Percentiles rank a stretch among this genome's conserved stretches.
Conservation (phyloP, 2,797 vertebrate species). For the Varecia variegata region DNA sequence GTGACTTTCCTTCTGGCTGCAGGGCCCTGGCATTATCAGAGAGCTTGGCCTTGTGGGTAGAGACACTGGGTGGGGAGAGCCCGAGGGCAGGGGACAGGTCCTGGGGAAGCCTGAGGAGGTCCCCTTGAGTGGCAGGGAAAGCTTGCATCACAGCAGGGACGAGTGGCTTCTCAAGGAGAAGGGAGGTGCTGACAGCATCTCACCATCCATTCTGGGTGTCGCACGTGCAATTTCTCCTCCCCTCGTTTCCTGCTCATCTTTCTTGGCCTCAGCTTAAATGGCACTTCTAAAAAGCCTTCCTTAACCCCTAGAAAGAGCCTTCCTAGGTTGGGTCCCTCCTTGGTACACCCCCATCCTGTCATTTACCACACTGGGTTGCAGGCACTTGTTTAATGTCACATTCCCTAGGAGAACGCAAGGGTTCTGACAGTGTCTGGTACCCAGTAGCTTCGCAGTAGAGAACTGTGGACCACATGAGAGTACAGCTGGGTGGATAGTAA, state of each 20-base stretch:
- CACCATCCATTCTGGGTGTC: background rate
- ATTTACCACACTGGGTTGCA: background rate
- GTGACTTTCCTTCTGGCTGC: background rate
- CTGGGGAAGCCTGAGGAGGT: background rate
- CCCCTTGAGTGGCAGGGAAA: background rate
- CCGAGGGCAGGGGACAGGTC: background rate
- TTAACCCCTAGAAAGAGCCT: background rate
- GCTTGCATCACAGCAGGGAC: background rate
- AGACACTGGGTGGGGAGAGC: background rate
- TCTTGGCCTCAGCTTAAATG: background rate
- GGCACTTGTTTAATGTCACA: background rate
- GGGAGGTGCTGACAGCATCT: background rate
- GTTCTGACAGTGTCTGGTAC: background rate
- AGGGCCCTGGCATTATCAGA: background rate
- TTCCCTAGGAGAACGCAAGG: background rate
- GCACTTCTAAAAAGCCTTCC: background rate
- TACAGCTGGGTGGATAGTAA: background rate
- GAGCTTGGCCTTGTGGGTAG: background rate
- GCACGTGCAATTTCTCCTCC: background rate
- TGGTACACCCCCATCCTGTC: background rate
- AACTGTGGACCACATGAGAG: background rate
- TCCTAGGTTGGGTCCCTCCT: background rate
- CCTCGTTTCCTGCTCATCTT: background rate
- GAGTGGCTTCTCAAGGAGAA: background rate
- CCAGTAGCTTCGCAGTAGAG: background rate